phyloP scores from a whole-genome alignment of 2,113 vertebrate species.

The Pygoscelis adeliae region DNA sequence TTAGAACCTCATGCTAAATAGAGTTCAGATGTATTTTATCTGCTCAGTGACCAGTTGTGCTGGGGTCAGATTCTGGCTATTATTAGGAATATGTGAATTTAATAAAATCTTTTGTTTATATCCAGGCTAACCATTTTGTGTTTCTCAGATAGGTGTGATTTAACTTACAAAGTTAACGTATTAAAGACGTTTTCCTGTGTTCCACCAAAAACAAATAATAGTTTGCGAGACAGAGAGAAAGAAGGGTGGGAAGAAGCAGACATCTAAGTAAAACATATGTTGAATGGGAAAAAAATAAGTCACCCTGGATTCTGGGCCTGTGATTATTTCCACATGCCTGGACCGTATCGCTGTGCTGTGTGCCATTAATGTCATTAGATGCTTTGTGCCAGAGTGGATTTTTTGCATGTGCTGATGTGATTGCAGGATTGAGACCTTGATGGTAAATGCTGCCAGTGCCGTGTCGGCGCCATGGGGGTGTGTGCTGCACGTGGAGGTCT shows the following conservation, averaged over 20 bases:
- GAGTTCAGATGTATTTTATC: constrained; percentile 5
- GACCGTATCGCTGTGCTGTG: not conserved
- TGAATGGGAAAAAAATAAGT: constrained; percentile 33
- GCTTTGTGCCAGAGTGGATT: not conserved
- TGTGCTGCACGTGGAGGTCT: not conserved
- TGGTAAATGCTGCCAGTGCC: not conserved
- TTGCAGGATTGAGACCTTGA: not conserved
- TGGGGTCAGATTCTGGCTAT: not conserved
- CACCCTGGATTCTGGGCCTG: constrained; percentile 21
- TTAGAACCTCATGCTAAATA: not conserved
- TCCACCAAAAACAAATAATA: not conserved
- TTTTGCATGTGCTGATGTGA: not conserved
- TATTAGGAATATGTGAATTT: not conserved
- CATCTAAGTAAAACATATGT: constrained; percentile 50
- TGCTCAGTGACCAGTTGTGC: not conserved
- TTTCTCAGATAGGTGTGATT: not conserved
- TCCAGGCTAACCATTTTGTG: not conserved
- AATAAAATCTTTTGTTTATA: not conserved
- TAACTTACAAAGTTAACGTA: not conserved
- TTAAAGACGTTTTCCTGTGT: not conserved
- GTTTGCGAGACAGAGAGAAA: not conserved
- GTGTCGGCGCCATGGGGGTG: not conserved
- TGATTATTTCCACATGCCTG: constrained; percentile 67
- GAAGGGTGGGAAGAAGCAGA: constrained; percentile 16
- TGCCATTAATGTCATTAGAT: constrained; percentile 51